Evolutionary conservation across 1,140 invertebrate genomes (phyloP).

Genomic region (Epicauta chinensis): DNA sequence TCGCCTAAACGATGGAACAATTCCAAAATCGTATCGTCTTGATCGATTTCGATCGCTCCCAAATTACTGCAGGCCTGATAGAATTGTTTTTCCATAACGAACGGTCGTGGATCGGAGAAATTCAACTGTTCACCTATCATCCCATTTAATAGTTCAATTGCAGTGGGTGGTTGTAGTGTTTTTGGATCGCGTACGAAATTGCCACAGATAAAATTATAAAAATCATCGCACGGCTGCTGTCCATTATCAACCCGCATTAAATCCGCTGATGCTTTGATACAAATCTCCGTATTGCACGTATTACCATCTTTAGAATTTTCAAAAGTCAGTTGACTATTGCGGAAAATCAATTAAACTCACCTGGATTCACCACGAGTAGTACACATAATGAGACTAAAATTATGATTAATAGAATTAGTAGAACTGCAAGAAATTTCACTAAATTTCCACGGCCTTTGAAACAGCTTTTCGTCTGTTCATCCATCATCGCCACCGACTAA

Average conservation of each 20-base stretch:
- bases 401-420: slow-evolving; percentile 5
- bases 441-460: background rate
- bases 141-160: background rate
- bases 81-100: slow-evolving; percentile 5
- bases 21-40: slow-evolving; percentile 41
- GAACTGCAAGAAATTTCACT: slow-evolving; percentile 3
- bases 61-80: slow-evolving; percentile 4
- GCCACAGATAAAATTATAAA: slow-evolving; percentile 7
- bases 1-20: slow-evolving; percentile 55
- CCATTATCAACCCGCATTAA: background rate
- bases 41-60: slow-evolving; percentile 6
- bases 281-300: slow-evolving; percentile 5
- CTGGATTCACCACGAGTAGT: background rate
- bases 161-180: background rate
- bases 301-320: background rate
- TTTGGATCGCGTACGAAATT: background rate
- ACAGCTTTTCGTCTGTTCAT: too few relatives aligned
- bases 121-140: background rate
- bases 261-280: slow-evolving; percentile 5
- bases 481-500: too few relatives aligned
- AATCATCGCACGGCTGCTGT: slow-evolving; percentile 1
- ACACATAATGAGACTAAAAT: slow-evolving; percentile 2
- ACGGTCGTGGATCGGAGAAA: background rate
- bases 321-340: too few relatives aligned
- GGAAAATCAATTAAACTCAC: background rate